phyloP scores from a whole-genome alignment of 2,797 vertebrate species.

The Sciaenops ocellatus region DNA sequence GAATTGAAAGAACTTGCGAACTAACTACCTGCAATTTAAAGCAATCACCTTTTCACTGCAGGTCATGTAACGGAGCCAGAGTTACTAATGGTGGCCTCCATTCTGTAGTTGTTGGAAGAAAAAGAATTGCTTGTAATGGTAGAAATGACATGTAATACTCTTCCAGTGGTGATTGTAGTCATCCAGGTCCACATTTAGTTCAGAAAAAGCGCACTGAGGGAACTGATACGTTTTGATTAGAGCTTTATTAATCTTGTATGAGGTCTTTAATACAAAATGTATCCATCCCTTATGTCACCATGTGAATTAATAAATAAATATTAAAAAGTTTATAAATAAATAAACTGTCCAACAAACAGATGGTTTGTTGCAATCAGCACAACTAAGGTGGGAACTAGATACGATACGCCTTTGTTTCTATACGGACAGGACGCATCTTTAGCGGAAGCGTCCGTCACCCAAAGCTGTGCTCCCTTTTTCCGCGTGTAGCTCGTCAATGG shows the following conservation, averaged over 20 bases:
- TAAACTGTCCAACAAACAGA: rapidly evolving
- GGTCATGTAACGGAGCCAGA: too few species aligned
- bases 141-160: background rate
- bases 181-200: background rate
- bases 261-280: background rate
- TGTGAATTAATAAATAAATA: background rate
- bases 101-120: too few species aligned
- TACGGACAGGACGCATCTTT: slow-evolving; percentile 26
- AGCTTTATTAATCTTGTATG: background rate
- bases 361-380: too few species aligned
- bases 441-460: slow-evolving; percentile 62
- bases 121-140: background rate
- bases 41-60: background rate
- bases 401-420: slow-evolving; percentile 27
- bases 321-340: background rate
- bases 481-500: slow-evolving; percentile 73
- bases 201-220: background rate
- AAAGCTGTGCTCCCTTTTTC: slow-evolving; percentile 49
- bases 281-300: background rate
- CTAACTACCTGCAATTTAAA: background rate
- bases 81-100: background rate
- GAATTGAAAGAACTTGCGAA: background rate
- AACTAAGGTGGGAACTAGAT: background rate
- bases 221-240: background rate
- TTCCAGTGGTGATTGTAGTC: background rate